Evolutionary conservation across 2,797 vertebrate genomes (phyloP), one percentile per base, ranked within the genome.

Genomic region (Podarcis siculus): DNA sequence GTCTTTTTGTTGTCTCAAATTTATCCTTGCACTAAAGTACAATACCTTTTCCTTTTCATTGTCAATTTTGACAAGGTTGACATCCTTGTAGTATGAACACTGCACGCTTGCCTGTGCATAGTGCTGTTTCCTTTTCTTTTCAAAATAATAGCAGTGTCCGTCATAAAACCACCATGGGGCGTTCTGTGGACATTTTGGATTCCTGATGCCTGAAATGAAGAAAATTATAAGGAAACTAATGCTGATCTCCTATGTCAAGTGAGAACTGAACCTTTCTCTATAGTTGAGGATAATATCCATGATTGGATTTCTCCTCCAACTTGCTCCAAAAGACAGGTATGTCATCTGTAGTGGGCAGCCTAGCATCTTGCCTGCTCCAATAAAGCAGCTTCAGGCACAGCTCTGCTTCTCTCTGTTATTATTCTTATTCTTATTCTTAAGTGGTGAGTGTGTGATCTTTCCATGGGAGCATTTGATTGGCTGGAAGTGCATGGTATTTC

Each of bases 91-190:
- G 17, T 83, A 86, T 32, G 90, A 72, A 91, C 90, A 91, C 1
- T 3, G 66, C 15, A 10, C 8, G 30, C 15, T 49, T 35, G 87
- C 90, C 69, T 69, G 66, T 10, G 61, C 67, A 64, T 49, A n/a
- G 1, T 3, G 5, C 27, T 30, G 55, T 3, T 61, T 89, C 69
- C 25, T 35, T 79, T 72, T 9, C 42, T 64, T 79, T 89, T 91
- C 87, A 88, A 91, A 83, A 61, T 91, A 91, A 75, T 89, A 91
- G 75, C 90, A 91, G 58, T 86, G 37, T 39, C 58, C 80, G 42
- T 83, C 71, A 72, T 81, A 86, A 79, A 73, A 91, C 83, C 80
- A 88, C 87, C 90, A 91, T 8, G 27, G 81, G 2, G 79, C 73
- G 86, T 86, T 71, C 5, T 66, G 75, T 42, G 90, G 83, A 64